Evolutionary conservation across 2,797 vertebrate species (phyloP), one percentile per base, ranked within the genome.

Genomic region (Chloroceryle amazona): DNA sequence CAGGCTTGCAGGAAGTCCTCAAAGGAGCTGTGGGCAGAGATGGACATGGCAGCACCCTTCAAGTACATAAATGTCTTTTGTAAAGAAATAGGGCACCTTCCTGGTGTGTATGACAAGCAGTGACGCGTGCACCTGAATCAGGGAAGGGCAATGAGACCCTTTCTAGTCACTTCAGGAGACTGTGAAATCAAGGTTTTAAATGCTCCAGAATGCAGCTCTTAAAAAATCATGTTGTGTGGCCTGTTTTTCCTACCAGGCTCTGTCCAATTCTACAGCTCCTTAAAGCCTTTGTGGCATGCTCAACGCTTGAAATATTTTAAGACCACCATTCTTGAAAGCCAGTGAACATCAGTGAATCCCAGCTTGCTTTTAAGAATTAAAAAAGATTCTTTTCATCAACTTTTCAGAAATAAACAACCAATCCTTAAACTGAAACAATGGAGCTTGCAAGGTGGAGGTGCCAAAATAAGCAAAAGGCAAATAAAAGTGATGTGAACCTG

Each of bases 71-170:
- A 60, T 58, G 21, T 47, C 35, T 54, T 5, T 23, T 78, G 25
- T 65, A 65, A 82, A 67, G 46, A 68, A 61, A 39, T 25, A 9
- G 29, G 6, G 10, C 17, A 33, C 29, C 31, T 81, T 47, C 25
- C 20, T 0, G 0, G 26, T 31, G n/a, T 8, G 14, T 28, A 6
- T 42, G 37, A 39, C 41, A 62, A 57, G 62, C 29, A 75, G 31
- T 14, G 54, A 41, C 0, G 3, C n/a, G 6, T 3, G 2, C 23
- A 20, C 9, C 7, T 74, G 72, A 52, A 66, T 33, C 25, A 70
- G 28, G 15, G 21, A 61, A 62, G 37, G 49, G 46, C 70, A 79
- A 26, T 35, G 42, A 81, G 17, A 60, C 10, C 14, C 21, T 41
- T 81, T 65, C 12, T 33, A 58, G 37, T 63, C 16, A 58, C 72